These are phyloP conservation scores for Tetragonula clypearis DNA, from an alignment of 1,140 invertebrate genomes.

Conservation along the genomic window DNA sequence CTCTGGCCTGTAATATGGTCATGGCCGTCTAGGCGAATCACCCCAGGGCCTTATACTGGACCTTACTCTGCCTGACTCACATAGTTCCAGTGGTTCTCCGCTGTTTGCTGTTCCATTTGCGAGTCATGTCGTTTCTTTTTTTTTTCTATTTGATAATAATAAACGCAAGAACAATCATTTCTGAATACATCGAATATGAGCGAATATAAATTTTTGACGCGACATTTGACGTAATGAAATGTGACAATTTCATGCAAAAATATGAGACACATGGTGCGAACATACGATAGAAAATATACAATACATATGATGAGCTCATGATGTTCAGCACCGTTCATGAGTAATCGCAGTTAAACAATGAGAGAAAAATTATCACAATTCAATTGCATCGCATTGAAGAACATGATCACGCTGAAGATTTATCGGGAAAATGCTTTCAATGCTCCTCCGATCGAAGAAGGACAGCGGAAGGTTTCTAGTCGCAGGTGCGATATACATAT, in stretches of 20 bases:
- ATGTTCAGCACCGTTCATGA: neutral
- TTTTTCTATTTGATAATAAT: slow-evolving; percentile 6
- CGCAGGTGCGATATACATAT: slow-evolving; percentile 15
- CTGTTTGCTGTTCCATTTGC: slow-evolving; percentile 1
- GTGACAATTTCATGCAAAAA: neutral
- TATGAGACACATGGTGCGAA: neutral
- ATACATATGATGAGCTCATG: neutral
- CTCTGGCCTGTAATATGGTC: slow-evolving; percentile 78
- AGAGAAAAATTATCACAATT: slow-evolving; percentile 16
- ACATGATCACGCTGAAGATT: slow-evolving; percentile 3
- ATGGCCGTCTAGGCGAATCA: slow-evolving; percentile 78
- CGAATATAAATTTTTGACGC: neutral
- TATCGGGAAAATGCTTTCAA: slow-evolving; percentile 27
- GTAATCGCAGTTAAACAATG: slow-evolving; percentile 20
- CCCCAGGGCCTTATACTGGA: slow-evolving; percentile 76
- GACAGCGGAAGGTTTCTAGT: slow-evolving; percentile 15
- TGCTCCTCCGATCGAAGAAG: slow-evolving; percentile 12
- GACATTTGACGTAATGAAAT: too few species aligned
- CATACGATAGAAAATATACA: neutral
- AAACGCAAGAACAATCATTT: neutral
- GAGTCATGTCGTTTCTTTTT: neutral
- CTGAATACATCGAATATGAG: neutral
- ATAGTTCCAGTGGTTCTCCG: slow-evolving; percentile 52
- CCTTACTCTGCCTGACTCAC: slow-evolving; percentile 73
- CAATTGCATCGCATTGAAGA: neutral